These are phyloP conservation scores for Tragelaphus strepsiceros DNA, from an alignment of 2,113 vertebrate genomes.

Conservation along the genomic window DNA sequence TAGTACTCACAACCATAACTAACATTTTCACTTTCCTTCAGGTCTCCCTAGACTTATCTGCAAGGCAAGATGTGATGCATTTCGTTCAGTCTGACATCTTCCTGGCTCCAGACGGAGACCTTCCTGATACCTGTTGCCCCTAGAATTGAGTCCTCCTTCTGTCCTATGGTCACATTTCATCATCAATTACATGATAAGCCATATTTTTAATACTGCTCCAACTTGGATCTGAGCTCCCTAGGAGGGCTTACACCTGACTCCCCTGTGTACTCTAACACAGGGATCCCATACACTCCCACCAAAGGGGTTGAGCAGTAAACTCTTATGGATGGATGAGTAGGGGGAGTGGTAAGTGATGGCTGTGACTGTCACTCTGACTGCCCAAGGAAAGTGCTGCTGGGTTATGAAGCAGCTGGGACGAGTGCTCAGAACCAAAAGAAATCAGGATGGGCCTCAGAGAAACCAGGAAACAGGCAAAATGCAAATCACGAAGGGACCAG, in stretches of 20 bases:
- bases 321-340: neutral
- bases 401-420: neutral
- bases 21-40: neutral
- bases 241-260: neutral
- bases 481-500: neutral
- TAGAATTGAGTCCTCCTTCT: neutral
- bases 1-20: rapidly evolving
- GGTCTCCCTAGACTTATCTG: neutral
- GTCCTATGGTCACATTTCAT: neutral
- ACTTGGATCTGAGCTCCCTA: neutral
- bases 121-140: neutral
- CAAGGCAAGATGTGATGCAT: neutral
- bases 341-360: neutral
- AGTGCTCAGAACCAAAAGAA: conserved; percentile 17
- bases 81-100: neutral
- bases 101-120: neutral
- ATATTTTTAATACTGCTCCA: neutral
- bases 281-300: neutral
- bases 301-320: neutral
- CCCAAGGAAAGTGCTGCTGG: neutral
- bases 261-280: neutral
- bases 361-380: neutral
- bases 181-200: neutral
- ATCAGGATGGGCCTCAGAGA: neutral
- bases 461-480: neutral